Evolutionary conservation across 2,797 vertebrate species (phyloP), one percentile per base, ranked within the genome.

Genomic region (Melopsittacus undulatus): DNA sequence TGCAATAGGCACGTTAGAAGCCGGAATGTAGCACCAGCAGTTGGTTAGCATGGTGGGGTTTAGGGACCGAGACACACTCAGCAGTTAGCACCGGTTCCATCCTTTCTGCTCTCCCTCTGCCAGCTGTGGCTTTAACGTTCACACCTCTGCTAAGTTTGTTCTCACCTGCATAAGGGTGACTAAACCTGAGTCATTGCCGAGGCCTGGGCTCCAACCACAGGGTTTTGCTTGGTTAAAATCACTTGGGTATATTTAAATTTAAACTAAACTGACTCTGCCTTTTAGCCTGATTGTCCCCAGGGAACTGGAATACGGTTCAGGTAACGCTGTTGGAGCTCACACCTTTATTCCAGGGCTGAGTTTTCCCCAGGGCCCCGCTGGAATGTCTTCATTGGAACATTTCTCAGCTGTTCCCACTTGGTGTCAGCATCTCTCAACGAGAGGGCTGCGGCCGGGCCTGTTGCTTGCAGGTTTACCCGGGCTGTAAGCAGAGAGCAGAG

Each of bases 381-480:
- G 22, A 26, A 30, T 3, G 5, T 4, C 48, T 36, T 80, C 0
- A 5, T 17, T 9, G 79, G 4, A 78, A 85, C 46, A 10, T 34
- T 94, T 92, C 89, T 81, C 66, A 79, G 66, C 91, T 34, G 2
- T 52, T 96, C 95, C 95, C 96, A 77, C 96, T 34, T 1, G 96
- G 95, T 92, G 96, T 96, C 96, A 97, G 95, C 95, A 92, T 75
- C 92, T 73, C 73, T 73, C 92, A 83, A 45, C 7, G 34, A 62
- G 73, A 83, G 29, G 17, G 2, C 64, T 13, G 3, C 1, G n/a
- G 1, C 36, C 5, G 8, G 10, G n/a, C 15, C 67, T 9, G 23
- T 8, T 0, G 2, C 27, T 10, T 1, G 18, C 0, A 5, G 36
- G 9, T 66, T 27, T 40, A 5, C n/a, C 32, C 7, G 2, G 51